Evolutionary conservation across 2,888 invertebrate genomes (phyloP).

Genomic region (Dascillus cervinus): DNA sequence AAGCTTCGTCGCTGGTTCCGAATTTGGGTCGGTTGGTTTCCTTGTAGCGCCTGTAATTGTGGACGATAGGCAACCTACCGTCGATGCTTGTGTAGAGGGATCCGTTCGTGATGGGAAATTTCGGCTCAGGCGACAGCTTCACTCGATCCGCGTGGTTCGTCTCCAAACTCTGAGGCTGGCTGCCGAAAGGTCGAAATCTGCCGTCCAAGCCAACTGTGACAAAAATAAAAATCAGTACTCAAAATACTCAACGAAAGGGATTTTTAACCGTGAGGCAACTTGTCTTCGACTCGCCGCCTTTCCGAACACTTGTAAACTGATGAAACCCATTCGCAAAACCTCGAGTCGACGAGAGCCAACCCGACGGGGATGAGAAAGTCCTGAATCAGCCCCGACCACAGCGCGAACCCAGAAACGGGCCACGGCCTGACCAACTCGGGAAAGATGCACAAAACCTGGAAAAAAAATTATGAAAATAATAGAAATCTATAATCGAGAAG

Average conservation of each 20-base stretch:
- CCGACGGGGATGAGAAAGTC: slow-evolving; percentile 51
- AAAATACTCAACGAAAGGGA: neutral
- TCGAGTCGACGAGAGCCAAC: slow-evolving; percentile 49
- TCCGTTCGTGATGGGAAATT: slow-evolving; percentile 53
- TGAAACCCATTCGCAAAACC: slow-evolving; percentile 50
- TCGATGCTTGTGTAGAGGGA: slow-evolving; percentile 47
- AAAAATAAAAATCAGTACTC: too few species aligned
- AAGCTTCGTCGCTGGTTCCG: too few species aligned
- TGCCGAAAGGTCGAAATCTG: slow-evolving; percentile 51
- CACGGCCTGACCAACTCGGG: slow-evolving; percentile 45
- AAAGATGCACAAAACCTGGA: slow-evolving; percentile 46
- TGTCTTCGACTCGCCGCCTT: slow-evolving; percentile 33
- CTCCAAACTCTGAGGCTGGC: slow-evolving; percentile 38
- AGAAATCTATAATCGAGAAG: neutral
- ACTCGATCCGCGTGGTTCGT: slow-evolving; percentile 27
- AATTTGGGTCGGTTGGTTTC: too few species aligned
- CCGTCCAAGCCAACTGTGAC: slow-evolving; percentile 49
- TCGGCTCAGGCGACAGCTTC: slow-evolving; percentile 41
- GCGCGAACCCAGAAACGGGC: slow-evolving; percentile 47
- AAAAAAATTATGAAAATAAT: slow-evolving; percentile 10
- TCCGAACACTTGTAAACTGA: slow-evolving; percentile 43
- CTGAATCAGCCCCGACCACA: slow-evolving; percentile 51
- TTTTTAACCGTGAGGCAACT: slow-evolving; percentile 39
- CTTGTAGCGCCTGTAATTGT: slow-evolving; percentile 42
- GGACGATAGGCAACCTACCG: slow-evolving; percentile 47